Percentiles rank a stretch among this genome's conserved stretches.
Conservation (phyloP, 92 coral and sea anemone species). For the Umimayanthus chanpuru region DNA sequence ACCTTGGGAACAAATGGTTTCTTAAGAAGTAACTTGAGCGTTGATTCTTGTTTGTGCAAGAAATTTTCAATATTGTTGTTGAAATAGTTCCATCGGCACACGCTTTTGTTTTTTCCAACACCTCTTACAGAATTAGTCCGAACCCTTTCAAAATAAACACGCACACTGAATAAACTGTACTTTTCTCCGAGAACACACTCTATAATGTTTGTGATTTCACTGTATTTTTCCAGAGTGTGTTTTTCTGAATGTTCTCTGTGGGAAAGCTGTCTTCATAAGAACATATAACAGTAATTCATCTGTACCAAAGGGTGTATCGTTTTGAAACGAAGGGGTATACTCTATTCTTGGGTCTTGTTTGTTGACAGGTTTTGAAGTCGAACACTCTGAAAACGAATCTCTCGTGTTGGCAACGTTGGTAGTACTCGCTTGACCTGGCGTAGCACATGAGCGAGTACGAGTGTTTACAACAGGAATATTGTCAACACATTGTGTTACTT, state of each 20-base stretch:
- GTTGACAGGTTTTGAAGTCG: neutral
- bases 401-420: neutral
- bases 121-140: slow-evolving; percentile 31
- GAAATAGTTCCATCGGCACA: slow-evolving; percentile 40
- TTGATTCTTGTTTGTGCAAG: neutral
- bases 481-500: neutral
- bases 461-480: neutral
- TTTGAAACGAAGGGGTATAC: slow-evolving; percentile 5
- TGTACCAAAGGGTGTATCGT: slow-evolving; percentile 1
- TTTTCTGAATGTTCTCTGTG: slow-evolving; percentile 40
- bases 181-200: slow-evolving; percentile 28
- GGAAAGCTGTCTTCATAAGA: slow-evolving; percentile 28
- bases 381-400: neutral
- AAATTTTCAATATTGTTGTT: neutral
- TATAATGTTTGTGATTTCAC: neutral
- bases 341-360: slow-evolving; percentile 16
- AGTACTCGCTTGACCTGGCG: slow-evolving; percentile 22
- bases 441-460: slow-evolving; percentile 36
- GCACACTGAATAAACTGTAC: slow-evolving; percentile 28
- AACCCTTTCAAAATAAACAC: slow-evolving; percentile 39
- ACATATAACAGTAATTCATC: slow-evolving; percentile 40
- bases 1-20: slow-evolving; percentile 8
- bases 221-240: slow-evolving; percentile 22
- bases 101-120: slow-evolving; percentile 50
- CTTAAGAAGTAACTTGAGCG: no score